Conservation (phyloP, 2,113 vertebrate genomes). For the Saguinus midas region DNA sequence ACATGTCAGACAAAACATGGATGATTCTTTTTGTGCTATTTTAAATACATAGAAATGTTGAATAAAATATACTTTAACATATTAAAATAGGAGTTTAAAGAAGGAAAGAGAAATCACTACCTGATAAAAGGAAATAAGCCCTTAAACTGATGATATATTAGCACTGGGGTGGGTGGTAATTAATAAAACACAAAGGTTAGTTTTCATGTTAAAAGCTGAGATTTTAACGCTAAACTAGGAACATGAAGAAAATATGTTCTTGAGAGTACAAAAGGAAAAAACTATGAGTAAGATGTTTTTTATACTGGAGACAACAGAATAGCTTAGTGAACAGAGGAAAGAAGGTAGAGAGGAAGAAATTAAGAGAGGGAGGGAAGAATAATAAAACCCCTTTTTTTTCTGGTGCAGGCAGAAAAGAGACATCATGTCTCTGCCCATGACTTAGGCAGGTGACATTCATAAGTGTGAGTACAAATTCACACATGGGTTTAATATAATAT, state of each 20-base stretch:
- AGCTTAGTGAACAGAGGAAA: background rate
- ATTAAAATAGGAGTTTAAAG: background rate
- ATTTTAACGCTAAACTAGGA: background rate
- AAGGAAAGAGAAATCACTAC: background rate
- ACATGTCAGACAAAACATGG: background rate
- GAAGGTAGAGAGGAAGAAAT: background rate
- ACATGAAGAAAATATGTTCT: background rate
- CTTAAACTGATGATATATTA: background rate
- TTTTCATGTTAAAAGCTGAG: background rate
- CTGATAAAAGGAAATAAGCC: background rate
- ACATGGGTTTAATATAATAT: background rate
- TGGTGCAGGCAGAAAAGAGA: background rate
- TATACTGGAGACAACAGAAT: background rate
- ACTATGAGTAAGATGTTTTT: background rate
- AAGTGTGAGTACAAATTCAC: background rate
- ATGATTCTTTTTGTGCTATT: background rate
- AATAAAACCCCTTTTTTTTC: background rate
- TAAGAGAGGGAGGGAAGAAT: background rate
- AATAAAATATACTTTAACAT: background rate
- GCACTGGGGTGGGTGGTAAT: background rate
- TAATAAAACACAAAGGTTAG: background rate
- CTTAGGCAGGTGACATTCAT: background rate
- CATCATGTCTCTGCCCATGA: background rate
- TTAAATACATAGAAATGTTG: background rate
- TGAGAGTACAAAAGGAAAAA: background rate